Base-by-base conservation (phyloP, 2,888 invertebrate species). In the Xiphydria camelus region DNA sequence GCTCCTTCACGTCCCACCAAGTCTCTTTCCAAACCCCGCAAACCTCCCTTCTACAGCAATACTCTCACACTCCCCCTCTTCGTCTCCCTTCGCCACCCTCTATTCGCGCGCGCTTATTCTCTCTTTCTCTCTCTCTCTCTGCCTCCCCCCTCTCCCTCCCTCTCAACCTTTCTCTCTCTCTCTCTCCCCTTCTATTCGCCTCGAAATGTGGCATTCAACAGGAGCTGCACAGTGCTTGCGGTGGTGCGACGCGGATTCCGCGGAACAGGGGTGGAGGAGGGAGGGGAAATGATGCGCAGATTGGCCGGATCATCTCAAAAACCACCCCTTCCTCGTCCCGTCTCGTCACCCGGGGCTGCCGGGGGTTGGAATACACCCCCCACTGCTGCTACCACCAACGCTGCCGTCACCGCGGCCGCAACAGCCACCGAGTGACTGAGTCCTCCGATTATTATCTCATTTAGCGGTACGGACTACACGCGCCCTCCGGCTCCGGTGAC, bases 261-360 rank as follows among this genome's bases (percentile, higher is more conserved):
- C 57, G 59, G 57, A 61, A 62, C 64, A 65, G 12, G 41, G 39
- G 20, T 36, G 22, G 52, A 52, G 57, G 60, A 59, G 60, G 60
- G 61, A 59, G 70, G 69, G 70, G 66, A 73, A 74, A 73, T 73
- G 73, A 75, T 75, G 75, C 76, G 76, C 76, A 76, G 75, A 73
- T 75, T 75, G 73, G 75, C 75, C 70, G 73, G 75, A 75, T 76
- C 75, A 76, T 76, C 75, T 75, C 72, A 69, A 73, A 74, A 73
- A 73, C 69, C 71, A 63, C 68, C 71, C 64, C 62, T 64, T 34
- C 38, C 40, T 41, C 25, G 12, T 40, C 46, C 37, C 39, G 32
- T 26, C 31, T 35, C 45, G 42, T 29, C 50, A 38, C 36, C 50
- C 37, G 29, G 37, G 47, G 51, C 47, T 47, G 49, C 53, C 17